These are phyloP conservation scores for Pseudomyrmex gracilis DNA, from an alignment of 1,140 invertebrate genomes.

Conservation along the genomic window DNA sequence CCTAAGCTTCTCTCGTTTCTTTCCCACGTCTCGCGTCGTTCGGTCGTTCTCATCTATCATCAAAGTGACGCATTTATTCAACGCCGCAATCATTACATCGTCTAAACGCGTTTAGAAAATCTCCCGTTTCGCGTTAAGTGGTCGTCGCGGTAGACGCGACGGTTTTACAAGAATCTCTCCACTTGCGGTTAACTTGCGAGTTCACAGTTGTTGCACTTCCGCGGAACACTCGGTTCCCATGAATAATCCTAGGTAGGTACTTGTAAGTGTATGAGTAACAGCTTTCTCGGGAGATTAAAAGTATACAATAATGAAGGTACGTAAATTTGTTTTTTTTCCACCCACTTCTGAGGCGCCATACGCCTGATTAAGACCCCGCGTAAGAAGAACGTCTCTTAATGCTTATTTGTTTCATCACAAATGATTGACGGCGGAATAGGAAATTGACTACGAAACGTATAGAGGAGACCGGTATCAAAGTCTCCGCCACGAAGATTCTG, in stretches of 20 bases:
- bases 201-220: background rate
- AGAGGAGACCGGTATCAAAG: background rate
- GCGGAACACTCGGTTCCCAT: constrained; percentile 2
- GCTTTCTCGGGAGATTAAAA: too few relatives aligned
- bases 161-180: constrained; percentile 28
- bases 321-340: background rate
- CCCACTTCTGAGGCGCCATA: too few relatives aligned
- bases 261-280: background rate
- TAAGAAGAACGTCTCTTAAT: background rate
- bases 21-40: constrained; percentile 65
- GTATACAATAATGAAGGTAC: background rate
- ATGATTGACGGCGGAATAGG: constrained; percentile 41
- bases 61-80: constrained; percentile 30
- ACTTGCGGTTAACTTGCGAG: constrained; percentile 47
- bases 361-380: too few relatives aligned
- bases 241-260: background rate
- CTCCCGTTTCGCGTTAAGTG: constrained; percentile 37
- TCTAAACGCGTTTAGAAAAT: constrained; percentile 12
- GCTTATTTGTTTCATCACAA: background rate
- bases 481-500: constrained; percentile 20
- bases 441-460: constrained; percentile 28
- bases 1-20: constrained; percentile 60
- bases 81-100: constrained; percentile 32
- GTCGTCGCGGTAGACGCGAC: background rate
- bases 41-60: constrained; percentile 39